Evolutionary conservation across 2,113 vertebrate species (phyloP).

Genomic region (Dicaeum eximium): DNA sequence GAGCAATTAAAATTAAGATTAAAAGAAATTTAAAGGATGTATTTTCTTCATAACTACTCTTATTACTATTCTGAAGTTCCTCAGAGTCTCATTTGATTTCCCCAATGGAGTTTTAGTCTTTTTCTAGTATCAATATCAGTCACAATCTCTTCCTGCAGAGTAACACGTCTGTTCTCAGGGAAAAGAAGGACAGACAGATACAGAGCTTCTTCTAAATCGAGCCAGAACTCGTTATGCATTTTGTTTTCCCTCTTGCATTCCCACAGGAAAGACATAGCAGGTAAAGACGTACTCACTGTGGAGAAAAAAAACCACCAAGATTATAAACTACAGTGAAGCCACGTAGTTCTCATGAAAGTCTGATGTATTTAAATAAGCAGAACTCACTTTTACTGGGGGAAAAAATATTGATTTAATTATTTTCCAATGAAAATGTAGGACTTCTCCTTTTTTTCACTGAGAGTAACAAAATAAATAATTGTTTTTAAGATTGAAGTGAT

Average conservation of each 20-base stretch:
- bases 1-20: conserved; percentile 48
- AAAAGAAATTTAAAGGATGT: conserved; percentile 22
- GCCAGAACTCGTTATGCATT: neutral
- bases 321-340: neutral
- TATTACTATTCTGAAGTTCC: neutral
- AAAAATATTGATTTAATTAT: neutral
- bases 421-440: neutral
- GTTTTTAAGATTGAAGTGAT: neutral
- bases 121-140: neutral
- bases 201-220: neutral
- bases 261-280: neutral
- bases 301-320: neutral
- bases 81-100: neutral
- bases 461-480: neutral
- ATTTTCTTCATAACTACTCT: conserved; percentile 10
- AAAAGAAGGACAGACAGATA: neutral
- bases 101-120: conserved; percentile 3
- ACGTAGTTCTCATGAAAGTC: neutral
- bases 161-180: neutral
- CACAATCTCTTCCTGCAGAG: neutral
- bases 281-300: neutral
- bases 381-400: neutral
- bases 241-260: neutral
- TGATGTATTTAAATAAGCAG: neutral
- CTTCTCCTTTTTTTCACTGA: neutral